Base-by-base conservation (phyloP, 2,888 invertebrate species). In the Tridacna crocea region DNA sequence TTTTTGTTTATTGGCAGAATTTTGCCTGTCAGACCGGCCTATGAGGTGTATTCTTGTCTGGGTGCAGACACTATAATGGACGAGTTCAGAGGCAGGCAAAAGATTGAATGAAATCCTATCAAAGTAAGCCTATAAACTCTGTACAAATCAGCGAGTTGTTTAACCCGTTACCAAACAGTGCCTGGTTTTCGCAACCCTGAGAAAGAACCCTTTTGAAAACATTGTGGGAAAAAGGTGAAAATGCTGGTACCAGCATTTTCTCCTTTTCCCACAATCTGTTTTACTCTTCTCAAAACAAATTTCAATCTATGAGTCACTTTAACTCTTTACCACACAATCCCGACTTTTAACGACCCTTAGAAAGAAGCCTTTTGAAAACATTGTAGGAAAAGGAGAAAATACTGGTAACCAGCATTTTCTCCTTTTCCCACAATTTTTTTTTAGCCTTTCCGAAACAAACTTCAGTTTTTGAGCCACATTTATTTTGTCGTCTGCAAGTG, bases 11-110 rank as follows among this genome's bases (percentile, higher is more conserved):
- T 47, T 27, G 0, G 36, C 80, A 84, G 84, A 36, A 55, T 84
- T 22, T 48, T 84, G 36, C 84, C 84, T 15, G 51, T 47, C 47
- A 68, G 74, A 58, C 47, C 72, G 26, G 77, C 46, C 4, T 78
- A 22, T 26, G 3, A 72, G 3, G 0, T 84, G 0, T 65, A 60
- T 36, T 66, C 61, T 13, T 65, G 58, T 26, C 36, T 84, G 19
- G 84, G 84, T 24, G 84, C 79, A 6, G 72, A 84, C 11, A 80
- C 75, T 48, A 48, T 84, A 63, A 84, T 84, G 84, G 84, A 84
- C 48, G 48, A 60, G 8, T 84, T 84, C 26, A 63, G 24, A 58
- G 84, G 84, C 72, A 76, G 84, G 70, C 72, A 79, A 76, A 82
- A 82, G 65, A 48, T 46, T 19, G 51, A 70, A 0, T 66, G 24